Percentiles rank a stretch among this genome's conserved stretches.
phyloP scores from a whole-genome alignment of 2,888 invertebrate species.

The Macrophya annulata region DNA sequence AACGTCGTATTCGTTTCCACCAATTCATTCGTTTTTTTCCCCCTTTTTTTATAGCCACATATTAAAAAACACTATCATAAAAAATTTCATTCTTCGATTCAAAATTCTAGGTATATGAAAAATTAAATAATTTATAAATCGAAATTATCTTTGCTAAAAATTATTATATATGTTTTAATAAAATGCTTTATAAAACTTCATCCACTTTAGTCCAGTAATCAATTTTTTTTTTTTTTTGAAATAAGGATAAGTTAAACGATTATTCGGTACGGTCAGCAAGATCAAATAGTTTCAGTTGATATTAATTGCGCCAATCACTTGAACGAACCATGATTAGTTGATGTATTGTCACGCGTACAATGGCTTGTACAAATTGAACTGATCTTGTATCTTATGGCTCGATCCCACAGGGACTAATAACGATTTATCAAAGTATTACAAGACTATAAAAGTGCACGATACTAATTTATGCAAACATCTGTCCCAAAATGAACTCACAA shows the following conservation, averaged over 20 bases:
- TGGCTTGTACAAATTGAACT: conserved; percentile 39
- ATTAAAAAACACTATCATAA: neutral
- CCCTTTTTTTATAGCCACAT: neutral
- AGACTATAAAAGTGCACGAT: neutral
- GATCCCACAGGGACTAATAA: neutral
- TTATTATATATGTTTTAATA: neutral
- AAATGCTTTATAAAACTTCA: neutral
- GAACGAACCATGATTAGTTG: conserved; percentile 38
- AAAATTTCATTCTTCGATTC: neutral
- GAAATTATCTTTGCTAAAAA: neutral
- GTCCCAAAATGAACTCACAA: neutral
- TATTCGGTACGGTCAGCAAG: conserved; percentile 31
- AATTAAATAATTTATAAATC: neutral
- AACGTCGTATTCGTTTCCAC: neutral
- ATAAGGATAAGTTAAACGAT: conserved; percentile 32
- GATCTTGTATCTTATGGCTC: neutral
- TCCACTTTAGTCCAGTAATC: neutral
- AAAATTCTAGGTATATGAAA: neutral
- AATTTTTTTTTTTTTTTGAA: conserved; percentile 20
- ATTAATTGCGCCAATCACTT: conserved; percentile 47
- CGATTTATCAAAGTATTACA: conserved; percentile 12
- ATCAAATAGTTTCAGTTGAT: conserved; percentile 48
- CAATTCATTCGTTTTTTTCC: neutral
- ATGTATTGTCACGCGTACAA: conserved; percentile 18
- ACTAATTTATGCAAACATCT: neutral